Base-by-base conservation (phyloP, 2,113 vertebrate species). In the Solenodon paradoxus region DNA sequence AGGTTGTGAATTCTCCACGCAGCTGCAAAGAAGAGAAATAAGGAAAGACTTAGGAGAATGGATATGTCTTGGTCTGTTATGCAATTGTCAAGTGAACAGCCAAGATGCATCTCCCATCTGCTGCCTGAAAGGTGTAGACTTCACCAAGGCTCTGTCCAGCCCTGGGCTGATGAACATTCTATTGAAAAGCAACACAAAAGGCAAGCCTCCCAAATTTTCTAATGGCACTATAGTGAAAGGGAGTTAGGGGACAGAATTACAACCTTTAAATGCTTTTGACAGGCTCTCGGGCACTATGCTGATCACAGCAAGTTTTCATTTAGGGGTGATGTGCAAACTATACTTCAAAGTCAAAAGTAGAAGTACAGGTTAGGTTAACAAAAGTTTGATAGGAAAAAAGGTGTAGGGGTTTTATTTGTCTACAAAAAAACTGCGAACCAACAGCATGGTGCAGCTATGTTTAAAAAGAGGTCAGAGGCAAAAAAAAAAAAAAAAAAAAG, bases 1-100 rank as follows among this genome's bases (percentile, higher is more conserved):
- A 55, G 82, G 97, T 84, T 64, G 51, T n/a, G 74, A 79, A 63
- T 75, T 97, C 95, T 96, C 96, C 77, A 55, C 63, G 93, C 22
- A n/a, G 90, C 82, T 95, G 87, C 68, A 24, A 55, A 22, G 9
- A 19, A 47, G 63, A 77, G 69, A 88, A 59, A 69, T 85, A 20
- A 81, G 35, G 26, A 68, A 78, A 71, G 17, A 80, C 53, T 28
- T 11, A 38, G 35, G 79, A 87, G 85, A 92, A 63, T 26, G 55
- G 55, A 94, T 32, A 1, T 57, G 71, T 77, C 40, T 69, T 45
- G 7, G 74, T 82, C 78, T 69, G 64, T 47, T 83, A 17, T n/a
- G 61, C 28, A 32, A 69, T 9, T 78, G 22, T 42, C n/a, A 40
- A 91, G 28, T 47, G 49, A 40, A 53, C 19, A 42, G 53, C 88